phyloP scores from a whole-genome alignment of 2,888 invertebrate species.

The Megastigmus dorsalis region DNA sequence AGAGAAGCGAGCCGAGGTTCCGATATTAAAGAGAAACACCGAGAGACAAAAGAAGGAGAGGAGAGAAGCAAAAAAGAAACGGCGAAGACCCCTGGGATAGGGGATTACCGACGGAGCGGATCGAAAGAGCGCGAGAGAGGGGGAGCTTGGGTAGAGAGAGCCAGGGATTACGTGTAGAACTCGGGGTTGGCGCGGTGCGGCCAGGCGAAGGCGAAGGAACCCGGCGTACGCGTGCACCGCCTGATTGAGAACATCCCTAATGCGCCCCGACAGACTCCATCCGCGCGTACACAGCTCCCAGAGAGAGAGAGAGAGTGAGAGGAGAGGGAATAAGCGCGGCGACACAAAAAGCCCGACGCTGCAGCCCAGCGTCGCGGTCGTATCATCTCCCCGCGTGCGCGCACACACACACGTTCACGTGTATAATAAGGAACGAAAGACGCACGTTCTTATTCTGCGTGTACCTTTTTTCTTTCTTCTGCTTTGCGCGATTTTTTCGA shows the following conservation, averaged over 20 bases:
- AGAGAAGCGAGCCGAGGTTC: neutral
- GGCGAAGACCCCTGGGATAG: constrained; percentile 65
- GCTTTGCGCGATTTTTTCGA: constrained; percentile 51
- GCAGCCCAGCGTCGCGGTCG: neutral
- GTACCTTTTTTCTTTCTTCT: constrained; percentile 58
- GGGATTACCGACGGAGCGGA: constrained; percentile 68
- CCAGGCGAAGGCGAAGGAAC: constrained; percentile 52
- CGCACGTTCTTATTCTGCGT: too few species aligned
- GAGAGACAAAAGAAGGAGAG: constrained; percentile 67
- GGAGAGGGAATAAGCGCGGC: constrained; percentile 68
- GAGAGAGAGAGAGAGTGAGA: too few species aligned
- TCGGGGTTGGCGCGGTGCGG: constrained; percentile 70
- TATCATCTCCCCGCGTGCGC: neutral
- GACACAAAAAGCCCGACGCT: constrained; percentile 68
- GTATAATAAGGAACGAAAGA: too few species aligned
- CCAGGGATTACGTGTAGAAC: constrained; percentile 72
- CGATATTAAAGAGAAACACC: constrained; percentile 57
- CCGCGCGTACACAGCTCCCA: constrained; percentile 71
- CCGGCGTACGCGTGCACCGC: constrained; percentile 45
- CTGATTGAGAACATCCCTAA: constrained; percentile 78
- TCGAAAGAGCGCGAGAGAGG: too few species aligned
- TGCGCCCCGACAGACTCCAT: constrained; percentile 76
- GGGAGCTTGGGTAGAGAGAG: constrained; percentile 46
- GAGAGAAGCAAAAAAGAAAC: constrained; percentile 52
- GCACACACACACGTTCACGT: too few species aligned